Conservation (phyloP, 2,797 vertebrate species). For the Crenuchus spilurus region DNA sequence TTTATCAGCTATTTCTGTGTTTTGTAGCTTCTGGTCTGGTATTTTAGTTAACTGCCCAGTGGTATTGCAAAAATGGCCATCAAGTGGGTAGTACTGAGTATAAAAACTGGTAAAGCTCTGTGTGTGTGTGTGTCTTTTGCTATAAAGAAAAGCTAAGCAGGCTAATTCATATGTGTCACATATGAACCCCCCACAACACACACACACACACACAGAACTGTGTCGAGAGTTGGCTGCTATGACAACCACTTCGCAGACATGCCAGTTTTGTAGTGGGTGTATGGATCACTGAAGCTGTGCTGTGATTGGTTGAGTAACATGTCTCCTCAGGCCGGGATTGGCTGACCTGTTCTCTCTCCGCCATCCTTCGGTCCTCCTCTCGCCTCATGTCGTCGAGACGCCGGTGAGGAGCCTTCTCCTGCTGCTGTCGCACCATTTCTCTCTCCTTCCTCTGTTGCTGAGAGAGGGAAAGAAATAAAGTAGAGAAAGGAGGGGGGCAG, state of each 20-base stretch:
- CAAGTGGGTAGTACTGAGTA: no score
- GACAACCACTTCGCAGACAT: constrained; percentile 80
- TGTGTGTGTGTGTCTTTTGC: constrained; percentile 13
- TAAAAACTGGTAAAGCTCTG: constrained; percentile 19
- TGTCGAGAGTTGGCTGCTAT: constrained; percentile 77
- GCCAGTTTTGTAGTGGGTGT: constrained; percentile 73
- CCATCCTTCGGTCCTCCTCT: constrained; percentile 89
- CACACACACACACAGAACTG: constrained; percentile 22
- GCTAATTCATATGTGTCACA: constrained; percentile 46
- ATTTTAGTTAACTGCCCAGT: no score
- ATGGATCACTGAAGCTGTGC: constrained; percentile 33
- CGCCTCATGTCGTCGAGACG: constrained; percentile 88
- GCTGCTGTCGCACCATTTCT: constrained; percentile 90
- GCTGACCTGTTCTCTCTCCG: constrained; percentile 89
- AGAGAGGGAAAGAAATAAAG: constrained; percentile 4
- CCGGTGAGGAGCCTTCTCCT: constrained; percentile 91
- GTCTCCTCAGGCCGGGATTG: constrained; percentile 62
- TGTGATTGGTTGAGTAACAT: constrained; percentile 61
- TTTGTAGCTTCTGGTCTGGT: no score
- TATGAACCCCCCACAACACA: no score
- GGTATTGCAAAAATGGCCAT: no score
- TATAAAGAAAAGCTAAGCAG: constrained; percentile 11
- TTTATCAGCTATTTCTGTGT: no score
- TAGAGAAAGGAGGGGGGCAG: not conserved
- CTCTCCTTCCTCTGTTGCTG: constrained; percentile 93